Percentiles rank a stretch among this genome's conserved stretches.
phyloP scores from a whole-genome alignment of 1,140 invertebrate species.

The Parasteatoda tepidariorum region DNA sequence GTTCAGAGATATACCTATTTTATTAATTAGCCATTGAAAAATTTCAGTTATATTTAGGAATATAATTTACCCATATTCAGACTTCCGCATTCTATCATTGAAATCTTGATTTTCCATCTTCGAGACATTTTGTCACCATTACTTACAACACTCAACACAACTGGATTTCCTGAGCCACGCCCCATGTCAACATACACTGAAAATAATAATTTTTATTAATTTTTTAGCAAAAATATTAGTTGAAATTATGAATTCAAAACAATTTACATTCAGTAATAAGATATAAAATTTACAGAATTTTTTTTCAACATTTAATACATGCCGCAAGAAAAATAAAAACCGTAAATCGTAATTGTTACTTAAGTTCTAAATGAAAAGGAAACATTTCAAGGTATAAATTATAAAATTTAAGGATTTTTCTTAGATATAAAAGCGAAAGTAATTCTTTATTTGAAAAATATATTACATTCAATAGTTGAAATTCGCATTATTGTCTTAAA shows the following conservation, averaged over 20 bases:
- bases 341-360: not conserved
- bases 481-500: too few relatives aligned
- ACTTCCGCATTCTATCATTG: constrained; percentile 80
- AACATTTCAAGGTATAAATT: not conserved
- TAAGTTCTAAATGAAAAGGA: not conserved
- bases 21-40: too few relatives aligned
- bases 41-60: too few relatives aligned
- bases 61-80: constrained; percentile 70
- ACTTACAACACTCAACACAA: constrained; percentile 66
- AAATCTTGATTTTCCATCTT: constrained; percentile 69
- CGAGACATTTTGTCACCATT: constrained; percentile 64
- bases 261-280: not conserved
- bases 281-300: too few relatives aligned
- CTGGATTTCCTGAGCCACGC: constrained; percentile 74
- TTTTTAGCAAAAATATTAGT: too few relatives aligned
- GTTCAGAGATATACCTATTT: too few relatives aligned
- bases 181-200: constrained; percentile 87
- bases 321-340: not conserved
- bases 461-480: too few relatives aligned
- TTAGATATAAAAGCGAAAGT: too few relatives aligned
- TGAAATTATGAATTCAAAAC: not conserved
- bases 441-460: too few relatives aligned
- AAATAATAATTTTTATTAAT: too few relatives aligned
- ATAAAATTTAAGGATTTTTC: too few relatives aligned
- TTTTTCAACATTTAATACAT: too few relatives aligned